phyloP scores from a whole-genome alignment of 2,888 invertebrate genomes.

The Mimumesa dahlbomi region DNA sequence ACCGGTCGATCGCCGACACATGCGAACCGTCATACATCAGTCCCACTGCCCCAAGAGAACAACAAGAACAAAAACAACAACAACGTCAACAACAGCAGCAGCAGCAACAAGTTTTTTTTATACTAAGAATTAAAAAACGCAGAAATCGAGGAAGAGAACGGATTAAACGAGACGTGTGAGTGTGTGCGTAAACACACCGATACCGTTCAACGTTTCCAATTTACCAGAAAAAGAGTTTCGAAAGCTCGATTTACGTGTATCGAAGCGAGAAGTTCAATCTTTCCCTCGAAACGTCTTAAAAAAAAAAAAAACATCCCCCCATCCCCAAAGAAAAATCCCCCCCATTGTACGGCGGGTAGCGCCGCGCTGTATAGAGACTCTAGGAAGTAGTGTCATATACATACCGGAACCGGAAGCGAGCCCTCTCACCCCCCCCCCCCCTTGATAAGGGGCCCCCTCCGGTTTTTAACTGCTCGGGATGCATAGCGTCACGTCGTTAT shows the following conservation, averaged over 20 bases:
- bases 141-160: conserved; percentile 13
- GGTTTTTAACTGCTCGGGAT: conserved; percentile 43
- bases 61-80: conserved; percentile 67
- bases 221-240: too few species aligned
- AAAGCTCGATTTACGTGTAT: too few species aligned
- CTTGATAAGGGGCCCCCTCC: conserved; percentile 51
- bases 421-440: background rate
- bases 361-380: conserved; percentile 76
- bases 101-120: conserved; percentile 74
- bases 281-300: conserved; percentile 32
- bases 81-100: conserved; percentile 70
- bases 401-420: conserved; percentile 21
- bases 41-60: conserved; percentile 77
- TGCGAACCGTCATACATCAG: conserved; percentile 71
- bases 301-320: conserved; percentile 57
- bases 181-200: too few species aligned
- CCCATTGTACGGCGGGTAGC: conserved; percentile 74
- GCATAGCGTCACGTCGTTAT: conserved; percentile 73
- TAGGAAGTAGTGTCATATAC: conserved; percentile 75
- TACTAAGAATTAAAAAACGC: conserved; percentile 64
- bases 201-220: too few species aligned
- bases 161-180: background rate
- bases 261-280: conserved; percentile 15
- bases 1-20: conserved; percentile 75
- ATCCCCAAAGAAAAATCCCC: conserved; percentile 55